Evolutionary conservation across 2,113 vertebrate genomes (phyloP), one percentile per base, ranked within the genome.

Genomic region (Carassius auratus): DNA sequence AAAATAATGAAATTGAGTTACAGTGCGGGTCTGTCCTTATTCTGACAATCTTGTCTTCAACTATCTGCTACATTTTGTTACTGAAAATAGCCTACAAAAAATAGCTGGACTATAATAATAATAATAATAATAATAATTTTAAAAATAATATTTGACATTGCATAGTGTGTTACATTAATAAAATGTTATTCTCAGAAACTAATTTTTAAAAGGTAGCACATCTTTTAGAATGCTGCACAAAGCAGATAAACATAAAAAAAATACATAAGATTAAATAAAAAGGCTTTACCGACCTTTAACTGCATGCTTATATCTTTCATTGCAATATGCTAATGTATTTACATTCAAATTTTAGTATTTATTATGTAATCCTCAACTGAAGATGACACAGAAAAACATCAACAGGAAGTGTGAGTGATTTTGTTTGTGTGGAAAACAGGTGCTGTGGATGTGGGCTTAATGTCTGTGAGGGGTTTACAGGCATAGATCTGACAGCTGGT

Each of bases 341-440:
- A 2, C 17, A 5, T 42, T 10, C 5, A 10, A 21, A 21, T 38
- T 10, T 3, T 71, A 71, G 19, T 71, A 76, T 76, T 30, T 30
- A 30, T 30, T 76, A 15, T 48, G 71, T 12, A 73, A 71, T 42
- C 69, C 3, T 45, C 1, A 1, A 77, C 30, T 59, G 19, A 59
- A 9, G n/a, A 75, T 87, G 64, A 85, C 83, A 85, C 21, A 80
- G 61, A 50, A 85, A 76, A 68, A 45, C 38, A 84, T 75, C 77
- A 85, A 26, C 55, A 85, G 86, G 86, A 89, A 74, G 76, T 85
- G 86, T 57, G 83, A 74, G 83, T 82, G 86, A 81, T 89, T 86
- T 87, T 83, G 61, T 82, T 79, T 73, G 42, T 61, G 80, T 89
- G 89, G 88, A 90, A 90, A 89, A 84, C 90, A 91, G 87, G 88